Evolutionary conservation across 2,888 invertebrate species (phyloP).

Genomic region (Parelbella ahira): DNA sequence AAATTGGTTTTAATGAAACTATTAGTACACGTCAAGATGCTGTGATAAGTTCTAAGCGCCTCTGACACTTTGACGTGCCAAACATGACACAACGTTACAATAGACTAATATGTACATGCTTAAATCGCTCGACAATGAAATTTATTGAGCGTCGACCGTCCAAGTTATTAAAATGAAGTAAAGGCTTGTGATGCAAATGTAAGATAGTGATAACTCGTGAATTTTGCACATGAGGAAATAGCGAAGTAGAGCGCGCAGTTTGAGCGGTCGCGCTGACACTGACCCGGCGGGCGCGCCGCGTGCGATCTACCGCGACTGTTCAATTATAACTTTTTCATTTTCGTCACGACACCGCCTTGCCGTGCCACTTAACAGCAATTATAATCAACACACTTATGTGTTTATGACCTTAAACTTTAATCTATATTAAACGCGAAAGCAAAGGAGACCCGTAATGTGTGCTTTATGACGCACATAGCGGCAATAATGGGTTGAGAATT

Average conservation of each 20-base stretch:
- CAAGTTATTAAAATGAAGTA: slow-evolving; percentile 20
- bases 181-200: slow-evolving; percentile 16
- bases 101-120: neutral
- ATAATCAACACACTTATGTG: neutral
- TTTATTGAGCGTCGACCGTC: no score
- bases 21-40: slow-evolving; percentile 4
- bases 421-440: no score
- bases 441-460: no score
- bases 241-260: slow-evolving; percentile 41
- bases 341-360: slow-evolving; percentile 42
- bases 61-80: neutral
- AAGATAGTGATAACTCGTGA: slow-evolving; percentile 13
- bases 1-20: no score
- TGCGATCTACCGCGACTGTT: slow-evolving; percentile 35
- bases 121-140: no score
- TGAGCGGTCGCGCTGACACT: slow-evolving; percentile 46
- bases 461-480: no score
- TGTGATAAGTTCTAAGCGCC: neutral
- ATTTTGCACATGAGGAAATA: slow-evolving; percentile 40
- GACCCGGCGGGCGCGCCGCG: slow-evolving; percentile 40
- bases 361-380: slow-evolving; percentile 28
- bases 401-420: no score
- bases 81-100: slow-evolving; percentile 2
- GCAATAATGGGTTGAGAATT: no score
- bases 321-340: slow-evolving; percentile 41